Conservation (phyloP, 2,797 vertebrate genomes). For the Kryptolebias ocellatus region DNA sequence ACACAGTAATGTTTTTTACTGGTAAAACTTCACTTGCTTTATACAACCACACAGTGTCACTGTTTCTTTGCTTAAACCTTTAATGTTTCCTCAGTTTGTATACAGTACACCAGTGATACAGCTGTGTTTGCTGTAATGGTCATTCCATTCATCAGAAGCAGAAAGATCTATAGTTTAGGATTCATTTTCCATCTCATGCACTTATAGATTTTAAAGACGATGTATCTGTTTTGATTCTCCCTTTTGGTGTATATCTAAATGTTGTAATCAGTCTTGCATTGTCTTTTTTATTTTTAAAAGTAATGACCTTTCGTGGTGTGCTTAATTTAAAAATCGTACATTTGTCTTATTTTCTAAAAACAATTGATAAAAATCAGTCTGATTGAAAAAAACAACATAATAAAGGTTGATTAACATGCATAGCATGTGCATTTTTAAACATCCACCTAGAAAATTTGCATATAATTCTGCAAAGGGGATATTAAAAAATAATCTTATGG, state of each 20-base stretch:
- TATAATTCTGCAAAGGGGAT: too few species aligned
- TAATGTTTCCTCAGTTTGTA: not conserved
- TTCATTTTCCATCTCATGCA: too few species aligned
- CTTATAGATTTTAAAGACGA: not conserved
- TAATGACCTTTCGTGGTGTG: too few species aligned
- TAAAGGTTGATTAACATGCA: too few species aligned
- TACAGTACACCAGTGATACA: not conserved
- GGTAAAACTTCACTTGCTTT: constrained; percentile 30
- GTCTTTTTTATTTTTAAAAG: too few species aligned
- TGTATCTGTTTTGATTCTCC: constrained; percentile 2
- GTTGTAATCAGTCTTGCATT: not conserved
- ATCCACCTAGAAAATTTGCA: too few species aligned
- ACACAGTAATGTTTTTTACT: not conserved
- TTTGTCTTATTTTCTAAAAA: too few species aligned
- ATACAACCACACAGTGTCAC: constrained; percentile 59
- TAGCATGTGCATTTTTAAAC: too few species aligned
- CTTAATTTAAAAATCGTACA: too few species aligned
- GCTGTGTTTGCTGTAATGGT: not conserved
- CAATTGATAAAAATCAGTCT: too few species aligned
- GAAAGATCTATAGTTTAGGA: not conserved
- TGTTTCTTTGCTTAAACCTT: constrained; percentile 29
- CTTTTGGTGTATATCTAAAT: constrained; percentile 12
- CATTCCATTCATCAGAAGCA: not conserved
- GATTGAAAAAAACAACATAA: too few species aligned
- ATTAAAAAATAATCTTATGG: too few species aligned